Conservation (phyloP, 2,888 invertebrate species). For the Adelphocoris suturalis region DNA sequence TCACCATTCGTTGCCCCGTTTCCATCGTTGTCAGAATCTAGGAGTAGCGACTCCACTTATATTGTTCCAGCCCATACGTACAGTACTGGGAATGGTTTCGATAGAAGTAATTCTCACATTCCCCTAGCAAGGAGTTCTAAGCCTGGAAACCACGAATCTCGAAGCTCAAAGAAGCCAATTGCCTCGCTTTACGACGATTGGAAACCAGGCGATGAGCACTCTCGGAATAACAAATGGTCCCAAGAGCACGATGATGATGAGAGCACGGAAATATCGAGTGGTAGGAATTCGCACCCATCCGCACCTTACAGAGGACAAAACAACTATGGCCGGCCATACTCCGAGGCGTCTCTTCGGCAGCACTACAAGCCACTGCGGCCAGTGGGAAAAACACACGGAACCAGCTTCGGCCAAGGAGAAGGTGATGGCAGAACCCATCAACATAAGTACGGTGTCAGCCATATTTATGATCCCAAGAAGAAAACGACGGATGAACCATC, state of each 20-base stretch:
- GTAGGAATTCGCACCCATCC: background rate
- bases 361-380: conserved; percentile 37
- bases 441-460: conserved; percentile 63
- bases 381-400: conserved; percentile 11
- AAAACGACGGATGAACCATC: conserved; percentile 11
- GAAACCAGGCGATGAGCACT: conserved; percentile 70
- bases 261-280: conserved; percentile 24
- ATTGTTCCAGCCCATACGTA: conserved; percentile 46
- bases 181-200: conserved; percentile 71
- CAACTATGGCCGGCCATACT: conserved; percentile 67
- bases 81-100: conserved; percentile 3
- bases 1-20: conserved; percentile 35
- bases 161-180: conserved; percentile 65
- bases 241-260: conserved; percentile 68
- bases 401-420: background rate
- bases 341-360: conserved; percentile 45
- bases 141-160: background rate
- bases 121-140: conserved; percentile 1
- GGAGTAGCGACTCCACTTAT: conserved; percentile 54
- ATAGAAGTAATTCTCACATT: background rate
- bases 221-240: conserved; percentile 32
- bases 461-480: conserved; percentile 56
- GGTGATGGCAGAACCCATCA: conserved; percentile 32
- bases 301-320: conserved; percentile 9
- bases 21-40: conserved; percentile 44